These are phyloP conservation scores for Dolomedes plantarius DNA, from an alignment of 2,888 invertebrate genomes.

Conservation along the genomic window DNA sequence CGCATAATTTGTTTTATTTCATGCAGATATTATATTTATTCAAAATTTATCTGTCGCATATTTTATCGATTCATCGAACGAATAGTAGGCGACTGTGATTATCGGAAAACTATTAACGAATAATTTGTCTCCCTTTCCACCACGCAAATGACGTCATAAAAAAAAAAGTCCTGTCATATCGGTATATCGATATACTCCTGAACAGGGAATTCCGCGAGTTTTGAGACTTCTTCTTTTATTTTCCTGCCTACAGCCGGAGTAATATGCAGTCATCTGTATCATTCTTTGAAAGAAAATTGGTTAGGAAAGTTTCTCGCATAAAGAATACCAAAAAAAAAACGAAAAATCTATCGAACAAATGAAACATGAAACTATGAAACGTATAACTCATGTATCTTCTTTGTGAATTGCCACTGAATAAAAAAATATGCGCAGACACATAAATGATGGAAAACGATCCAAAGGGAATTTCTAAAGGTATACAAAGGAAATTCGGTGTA, in stretches of 20 bases:
- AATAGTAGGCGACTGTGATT: background rate
- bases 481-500: no score
- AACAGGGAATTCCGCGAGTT: background rate
- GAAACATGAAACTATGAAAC: no score
- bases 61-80: background rate
- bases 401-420: no score
- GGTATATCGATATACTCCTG: background rate
- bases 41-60: background rate
- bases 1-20: background rate
- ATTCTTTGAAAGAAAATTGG: no score
- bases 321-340: no score
- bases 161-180: background rate
- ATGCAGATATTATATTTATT: background rate
- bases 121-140: background rate
- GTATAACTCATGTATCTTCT: no score
- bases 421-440: no score
- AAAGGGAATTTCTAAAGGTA: no score
- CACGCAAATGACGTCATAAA: background rate
- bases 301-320: no score
- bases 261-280: background rate
- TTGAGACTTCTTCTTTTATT: background rate
- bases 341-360: no score
- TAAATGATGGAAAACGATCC: no score
- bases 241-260: no score
- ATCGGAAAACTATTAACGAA: slow-evolving; percentile 3